Evolutionary conservation across 2,888 invertebrate species (phyloP).

Genomic region (Pollenia angustigena): DNA sequence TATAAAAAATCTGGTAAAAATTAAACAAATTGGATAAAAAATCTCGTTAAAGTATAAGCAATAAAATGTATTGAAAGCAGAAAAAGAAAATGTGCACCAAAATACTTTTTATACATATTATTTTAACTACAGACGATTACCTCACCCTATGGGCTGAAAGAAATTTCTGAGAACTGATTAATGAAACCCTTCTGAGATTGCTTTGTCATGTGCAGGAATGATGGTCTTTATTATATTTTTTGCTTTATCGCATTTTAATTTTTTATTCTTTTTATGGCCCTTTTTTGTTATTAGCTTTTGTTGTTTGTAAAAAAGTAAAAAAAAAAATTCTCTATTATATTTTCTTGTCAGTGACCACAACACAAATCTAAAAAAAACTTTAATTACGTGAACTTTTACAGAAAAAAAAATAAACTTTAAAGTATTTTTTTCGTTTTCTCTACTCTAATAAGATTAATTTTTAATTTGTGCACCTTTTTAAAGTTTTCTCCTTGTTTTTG

Average conservation of each 20-base stretch:
- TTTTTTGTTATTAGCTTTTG: neutral
- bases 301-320: neutral
- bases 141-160: conserved; percentile 37
- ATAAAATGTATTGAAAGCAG: neutral
- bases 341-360: conserved; percentile 39
- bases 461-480: conserved; percentile 16
- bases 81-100: neutral
- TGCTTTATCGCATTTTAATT: neutral
- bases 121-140: conserved; percentile 2
- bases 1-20: neutral
- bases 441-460: conserved; percentile 17
- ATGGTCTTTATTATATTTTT: conserved; percentile 9
- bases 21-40: too few relatives aligned
- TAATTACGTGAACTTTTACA: conserved; percentile 40
- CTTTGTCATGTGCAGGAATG: neutral
- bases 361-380: conserved; percentile 21
- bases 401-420: neutral
- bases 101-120: neutral
- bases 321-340: conserved; percentile 38
- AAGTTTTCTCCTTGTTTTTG: neutral
- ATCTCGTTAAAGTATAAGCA: neutral
- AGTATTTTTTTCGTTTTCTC: conserved; percentile 15
- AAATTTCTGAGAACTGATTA: neutral
- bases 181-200: neutral
- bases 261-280: neutral